phyloP scores from a whole-genome alignment of 2,113 vertebrate species.

The Marmota monax region DNA sequence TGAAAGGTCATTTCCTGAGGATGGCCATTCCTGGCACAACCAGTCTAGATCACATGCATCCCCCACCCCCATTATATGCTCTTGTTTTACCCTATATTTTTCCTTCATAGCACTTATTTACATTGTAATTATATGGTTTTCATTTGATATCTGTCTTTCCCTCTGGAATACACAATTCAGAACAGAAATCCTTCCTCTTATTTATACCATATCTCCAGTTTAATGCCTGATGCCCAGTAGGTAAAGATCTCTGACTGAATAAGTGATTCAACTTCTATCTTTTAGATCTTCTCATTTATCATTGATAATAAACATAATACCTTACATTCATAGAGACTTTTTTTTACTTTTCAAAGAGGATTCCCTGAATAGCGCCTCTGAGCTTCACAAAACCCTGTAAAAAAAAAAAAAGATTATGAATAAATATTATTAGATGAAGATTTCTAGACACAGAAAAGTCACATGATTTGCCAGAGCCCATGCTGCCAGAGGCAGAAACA shows the following conservation, averaged over 20 bases:
- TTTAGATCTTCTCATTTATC: conserved; percentile 27
- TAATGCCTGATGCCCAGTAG: background rate
- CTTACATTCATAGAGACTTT: background rate
- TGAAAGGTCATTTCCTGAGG: background rate
- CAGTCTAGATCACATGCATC: background rate
- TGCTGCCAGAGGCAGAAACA: background rate
- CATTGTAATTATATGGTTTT: background rate
- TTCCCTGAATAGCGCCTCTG: background rate
- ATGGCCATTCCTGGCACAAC: background rate
- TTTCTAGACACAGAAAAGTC: background rate
- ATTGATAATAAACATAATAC: conserved; percentile 27
- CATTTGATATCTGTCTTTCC: background rate
- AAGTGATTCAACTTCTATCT: background rate
- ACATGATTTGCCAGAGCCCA: background rate
- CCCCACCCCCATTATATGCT: background rate
- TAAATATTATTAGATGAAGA: conserved; percentile 17
- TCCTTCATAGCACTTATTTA: background rate
- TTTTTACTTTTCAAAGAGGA: background rate
- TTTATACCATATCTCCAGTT: background rate
- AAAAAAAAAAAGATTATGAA: background rate
- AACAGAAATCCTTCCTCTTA: background rate
- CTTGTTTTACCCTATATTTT: background rate
- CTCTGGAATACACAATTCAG: background rate
- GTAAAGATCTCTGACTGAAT: background rate
- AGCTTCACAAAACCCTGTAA: background rate